A percentile compares a stretch with the other conserved stretches of the same genome.
These are phyloP conservation scores for Sebastes dallii DNA, from an alignment of 2,797 vertebrate genomes.

Conservation along the genomic window DNA sequence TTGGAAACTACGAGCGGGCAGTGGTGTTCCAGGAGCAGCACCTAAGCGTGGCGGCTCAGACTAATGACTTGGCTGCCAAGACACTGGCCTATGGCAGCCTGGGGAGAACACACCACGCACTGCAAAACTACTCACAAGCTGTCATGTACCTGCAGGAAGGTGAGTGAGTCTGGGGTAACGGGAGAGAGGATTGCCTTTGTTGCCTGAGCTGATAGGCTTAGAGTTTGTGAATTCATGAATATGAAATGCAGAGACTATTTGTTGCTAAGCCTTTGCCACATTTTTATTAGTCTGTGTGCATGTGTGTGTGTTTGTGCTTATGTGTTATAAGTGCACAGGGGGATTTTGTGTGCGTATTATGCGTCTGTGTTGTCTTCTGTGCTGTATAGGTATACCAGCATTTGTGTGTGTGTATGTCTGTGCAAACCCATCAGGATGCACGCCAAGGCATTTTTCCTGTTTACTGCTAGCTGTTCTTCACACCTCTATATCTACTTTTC, in stretches of 20 bases:
- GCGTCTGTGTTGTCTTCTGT: slow-evolving; percentile 55
- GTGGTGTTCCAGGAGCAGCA: slow-evolving; percentile 99
- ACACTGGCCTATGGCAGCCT: slow-evolving; percentile 96
- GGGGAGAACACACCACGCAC: slow-evolving; percentile 95
- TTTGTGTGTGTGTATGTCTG: slow-evolving; percentile 55
- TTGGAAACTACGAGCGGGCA: slow-evolving; percentile 95
- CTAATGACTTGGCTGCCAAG: slow-evolving; percentile 95
- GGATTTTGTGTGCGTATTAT: slow-evolving; percentile 58
- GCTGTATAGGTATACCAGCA: slow-evolving; percentile 57
- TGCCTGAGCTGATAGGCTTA: slow-evolving; percentile 75
- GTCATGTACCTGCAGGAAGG: slow-evolving; percentile 95
- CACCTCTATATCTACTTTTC: slow-evolving; percentile 69
- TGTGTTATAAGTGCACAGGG: slow-evolving; percentile 60
- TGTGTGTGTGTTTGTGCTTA: slow-evolving; percentile 49
- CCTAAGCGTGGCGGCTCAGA: slow-evolving; percentile 95
- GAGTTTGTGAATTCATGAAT: slow-evolving; percentile 79
- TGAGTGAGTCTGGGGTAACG: slow-evolving; percentile 61
- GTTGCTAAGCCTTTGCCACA: slow-evolving; percentile 71
- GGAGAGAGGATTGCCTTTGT: slow-evolving; percentile 68
- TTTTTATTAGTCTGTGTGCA: slow-evolving; percentile 65
- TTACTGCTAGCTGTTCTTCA: slow-evolving; percentile 68
- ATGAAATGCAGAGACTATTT: slow-evolving; percentile 74
- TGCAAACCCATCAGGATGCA: slow-evolving; percentile 61
- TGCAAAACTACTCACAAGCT: slow-evolving; percentile 98
- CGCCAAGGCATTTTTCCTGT: slow-evolving; percentile 56